Conservation (phyloP, 2,797 vertebrate species). For the Adelosebastes latens region DNA sequence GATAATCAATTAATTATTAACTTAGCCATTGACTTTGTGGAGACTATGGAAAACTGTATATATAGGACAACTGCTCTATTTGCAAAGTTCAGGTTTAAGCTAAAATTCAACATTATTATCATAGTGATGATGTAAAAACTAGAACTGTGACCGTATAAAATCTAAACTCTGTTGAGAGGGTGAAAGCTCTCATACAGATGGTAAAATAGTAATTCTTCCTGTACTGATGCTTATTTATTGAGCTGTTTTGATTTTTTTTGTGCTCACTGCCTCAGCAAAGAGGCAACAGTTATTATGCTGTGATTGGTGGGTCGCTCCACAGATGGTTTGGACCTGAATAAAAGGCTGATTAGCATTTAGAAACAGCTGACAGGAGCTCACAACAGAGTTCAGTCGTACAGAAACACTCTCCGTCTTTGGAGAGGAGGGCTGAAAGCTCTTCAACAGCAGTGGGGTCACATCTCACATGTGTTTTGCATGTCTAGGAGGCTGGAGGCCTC, state of each 20-base stretch:
- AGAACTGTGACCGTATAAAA: not conserved
- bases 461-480: slow-evolving; percentile 12
- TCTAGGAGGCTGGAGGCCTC: slow-evolving; percentile 7
- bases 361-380: slow-evolving; percentile 15
- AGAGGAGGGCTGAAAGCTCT: slow-evolving; percentile 21
- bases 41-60: not conserved
- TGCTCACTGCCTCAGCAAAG: not conserved
- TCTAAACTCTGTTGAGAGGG: not conserved
- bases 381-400: not conserved
- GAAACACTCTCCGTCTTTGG: slow-evolving; percentile 23
- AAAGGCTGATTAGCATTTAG: slow-evolving; percentile 34
- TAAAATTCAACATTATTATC: not conserved
- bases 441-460: slow-evolving; percentile 1
- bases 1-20: not conserved
- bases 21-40: not conserved
- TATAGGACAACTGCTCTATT: not conserved
- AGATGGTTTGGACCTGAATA: slow-evolving; percentile 19
- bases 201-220: not conserved
- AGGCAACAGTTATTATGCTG: not conserved
- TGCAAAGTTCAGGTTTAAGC: not conserved
- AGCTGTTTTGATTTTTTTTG: not conserved
- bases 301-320: not conserved
- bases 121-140: not conserved
- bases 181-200: not conserved
- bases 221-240: not conserved